Percentiles rank a stretch among this genome's conserved stretches.
These are phyloP conservation scores for Pampusana beccarii DNA, from an alignment of 2,113 vertebrate genomes.

Conservation along the genomic window DNA sequence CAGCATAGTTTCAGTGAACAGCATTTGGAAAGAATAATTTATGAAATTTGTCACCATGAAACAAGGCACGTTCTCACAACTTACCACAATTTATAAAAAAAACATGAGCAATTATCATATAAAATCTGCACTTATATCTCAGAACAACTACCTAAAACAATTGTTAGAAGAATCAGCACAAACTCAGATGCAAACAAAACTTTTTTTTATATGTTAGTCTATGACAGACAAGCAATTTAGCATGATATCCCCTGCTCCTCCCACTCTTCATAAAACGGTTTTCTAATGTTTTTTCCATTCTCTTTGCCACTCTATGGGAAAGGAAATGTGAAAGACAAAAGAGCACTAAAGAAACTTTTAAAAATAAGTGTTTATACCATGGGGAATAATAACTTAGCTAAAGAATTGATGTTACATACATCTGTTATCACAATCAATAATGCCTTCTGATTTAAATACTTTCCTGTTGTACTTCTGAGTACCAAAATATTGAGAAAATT, in stretches of 20 bases:
- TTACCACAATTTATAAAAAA: background rate
- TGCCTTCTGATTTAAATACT: background rate
- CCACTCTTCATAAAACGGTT: background rate
- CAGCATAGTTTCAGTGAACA: background rate
- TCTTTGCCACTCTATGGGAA: background rate
- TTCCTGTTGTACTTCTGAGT: background rate
- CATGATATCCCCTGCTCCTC: background rate
- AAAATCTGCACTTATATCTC: background rate
- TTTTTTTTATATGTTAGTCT: background rate
- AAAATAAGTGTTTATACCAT: background rate
- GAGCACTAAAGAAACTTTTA: background rate
- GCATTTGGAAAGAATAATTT: background rate
- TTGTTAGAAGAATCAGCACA: background rate
- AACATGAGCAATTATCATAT: background rate
- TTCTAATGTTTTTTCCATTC: background rate
- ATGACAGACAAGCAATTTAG: background rate
- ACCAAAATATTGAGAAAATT: background rate
- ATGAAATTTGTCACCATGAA: background rate
- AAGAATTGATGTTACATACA: background rate
- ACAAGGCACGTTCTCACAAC: background rate
- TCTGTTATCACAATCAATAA: background rate
- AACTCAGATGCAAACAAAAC: background rate
- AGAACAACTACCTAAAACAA: background rate
- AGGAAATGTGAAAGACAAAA: slow-evolving; percentile 8
- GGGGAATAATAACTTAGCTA: background rate